These are phyloP conservation scores for Microtus montanus DNA, from an alignment of 2,113 vertebrate genomes.

Conservation along the genomic window DNA sequence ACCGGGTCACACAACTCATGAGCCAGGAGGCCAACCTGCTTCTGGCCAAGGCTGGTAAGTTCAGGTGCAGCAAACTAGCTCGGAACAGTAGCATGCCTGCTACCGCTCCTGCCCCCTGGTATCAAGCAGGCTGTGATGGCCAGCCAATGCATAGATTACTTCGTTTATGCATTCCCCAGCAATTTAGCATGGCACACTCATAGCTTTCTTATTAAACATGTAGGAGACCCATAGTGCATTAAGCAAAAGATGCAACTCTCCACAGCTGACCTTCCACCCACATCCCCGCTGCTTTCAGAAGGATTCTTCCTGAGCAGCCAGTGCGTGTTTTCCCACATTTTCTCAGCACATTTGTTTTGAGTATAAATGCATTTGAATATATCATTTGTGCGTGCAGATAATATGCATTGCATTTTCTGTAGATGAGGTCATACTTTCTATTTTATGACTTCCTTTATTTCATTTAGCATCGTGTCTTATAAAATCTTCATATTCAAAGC, in stretches of 20 bases:
- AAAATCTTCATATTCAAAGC: not conserved
- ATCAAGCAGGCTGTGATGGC: not conserved
- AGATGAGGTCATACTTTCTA: not conserved
- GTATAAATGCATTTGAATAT: not conserved
- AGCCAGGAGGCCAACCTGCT: conserved; percentile 94
- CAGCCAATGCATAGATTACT: not conserved
- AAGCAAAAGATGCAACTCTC: not conserved
- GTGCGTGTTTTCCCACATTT: not conserved
- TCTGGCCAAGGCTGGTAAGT: conserved; percentile 94
- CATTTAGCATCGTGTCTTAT: not conserved
- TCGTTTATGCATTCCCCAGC: not conserved
- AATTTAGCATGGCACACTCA: not conserved
- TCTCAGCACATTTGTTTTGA: not conserved
- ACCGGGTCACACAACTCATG: conserved; percentile 93
- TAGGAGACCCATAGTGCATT: rapidly evolving
- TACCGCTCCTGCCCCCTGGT: rapidly evolving
- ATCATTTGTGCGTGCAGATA: not conserved
- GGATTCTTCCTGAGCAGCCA: not conserved
- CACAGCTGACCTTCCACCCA: not conserved
- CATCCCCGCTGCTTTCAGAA: not conserved
- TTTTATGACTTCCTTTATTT: not conserved
- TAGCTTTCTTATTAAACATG: not conserved
- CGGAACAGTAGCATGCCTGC: rapidly evolving
- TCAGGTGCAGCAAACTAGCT: not conserved
- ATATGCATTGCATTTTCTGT: not conserved